Conservation (phyloP, 1,140 invertebrate genomes). For the Dreissena rostriformis region DNA sequence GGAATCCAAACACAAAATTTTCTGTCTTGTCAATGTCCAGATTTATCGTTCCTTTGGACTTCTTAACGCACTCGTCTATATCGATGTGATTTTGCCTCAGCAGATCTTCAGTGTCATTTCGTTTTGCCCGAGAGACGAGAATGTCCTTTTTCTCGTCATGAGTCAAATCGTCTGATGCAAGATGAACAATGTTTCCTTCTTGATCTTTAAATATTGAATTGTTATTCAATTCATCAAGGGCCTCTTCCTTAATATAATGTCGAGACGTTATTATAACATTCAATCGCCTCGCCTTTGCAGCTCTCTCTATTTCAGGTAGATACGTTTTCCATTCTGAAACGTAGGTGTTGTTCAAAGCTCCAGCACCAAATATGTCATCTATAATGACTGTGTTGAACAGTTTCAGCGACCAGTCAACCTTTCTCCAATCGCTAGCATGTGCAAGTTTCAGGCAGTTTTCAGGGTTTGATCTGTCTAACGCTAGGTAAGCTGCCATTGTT, state of each 20-base stretch:
- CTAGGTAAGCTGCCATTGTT: conserved; percentile 32
- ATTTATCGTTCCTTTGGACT: not conserved
- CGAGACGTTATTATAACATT: conserved; percentile 31
- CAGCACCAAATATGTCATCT: conserved; percentile 44
- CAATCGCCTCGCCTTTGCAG: not conserved
- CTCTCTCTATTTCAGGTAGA: conserved; percentile 27
- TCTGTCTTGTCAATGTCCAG: not conserved
- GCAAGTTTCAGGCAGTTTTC: conserved; percentile 4
- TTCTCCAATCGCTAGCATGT: not conserved
- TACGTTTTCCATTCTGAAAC: conserved; percentile 8
- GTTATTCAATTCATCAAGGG: not conserved
- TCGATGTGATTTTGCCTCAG: not conserved
- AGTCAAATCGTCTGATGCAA: not conserved
- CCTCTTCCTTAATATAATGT: conserved; percentile 36
- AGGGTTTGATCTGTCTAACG: not conserved
- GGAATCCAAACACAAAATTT: conserved; percentile 38
- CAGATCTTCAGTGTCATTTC: not conserved
- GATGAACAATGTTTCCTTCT: not conserved
- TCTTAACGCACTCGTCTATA: not conserved
- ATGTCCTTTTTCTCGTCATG: conserved; percentile 15
- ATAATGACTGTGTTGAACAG: conserved; percentile 32
- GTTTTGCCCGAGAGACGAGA: conserved; percentile 1
- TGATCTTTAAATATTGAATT: not conserved
- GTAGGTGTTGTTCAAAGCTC: conserved; percentile 14
- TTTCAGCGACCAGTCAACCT: conserved; percentile 18